phyloP scores from a whole-genome alignment of 2,113 vertebrate species.

The Cochlearius cochlearius region DNA sequence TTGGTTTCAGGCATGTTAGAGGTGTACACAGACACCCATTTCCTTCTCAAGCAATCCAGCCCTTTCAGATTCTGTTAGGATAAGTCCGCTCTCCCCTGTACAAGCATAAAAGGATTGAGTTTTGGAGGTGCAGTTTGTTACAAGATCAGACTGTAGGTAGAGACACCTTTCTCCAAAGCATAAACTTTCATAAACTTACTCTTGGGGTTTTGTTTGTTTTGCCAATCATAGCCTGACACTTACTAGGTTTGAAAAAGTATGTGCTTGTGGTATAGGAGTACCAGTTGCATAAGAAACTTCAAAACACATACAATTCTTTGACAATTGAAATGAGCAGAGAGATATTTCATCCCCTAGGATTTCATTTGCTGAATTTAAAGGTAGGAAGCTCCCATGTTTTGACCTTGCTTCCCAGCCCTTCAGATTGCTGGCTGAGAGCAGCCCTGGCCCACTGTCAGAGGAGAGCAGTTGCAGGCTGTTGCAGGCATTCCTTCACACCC shows the following conservation, averaged over 20 bases:
- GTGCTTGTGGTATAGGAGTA: neutral
- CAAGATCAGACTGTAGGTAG: neutral
- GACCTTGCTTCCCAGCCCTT: neutral
- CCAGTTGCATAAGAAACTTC: neutral
- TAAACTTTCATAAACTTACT: neutral
- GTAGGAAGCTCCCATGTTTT: neutral
- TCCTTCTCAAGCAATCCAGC: neutral
- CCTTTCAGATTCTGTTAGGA: neutral
- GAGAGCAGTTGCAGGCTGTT: neutral
- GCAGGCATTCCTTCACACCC: neutral
- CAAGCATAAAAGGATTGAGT: neutral
- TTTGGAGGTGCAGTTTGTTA: neutral
- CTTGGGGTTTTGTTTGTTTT: neutral
- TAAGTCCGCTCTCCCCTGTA: neutral
- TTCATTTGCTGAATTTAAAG: neutral
- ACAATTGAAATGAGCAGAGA: neutral
- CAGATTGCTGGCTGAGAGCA: neutral
- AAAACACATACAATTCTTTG: neutral
- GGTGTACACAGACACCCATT: fast-evolving
- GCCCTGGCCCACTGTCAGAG: neutral
- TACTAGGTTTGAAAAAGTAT: neutral
- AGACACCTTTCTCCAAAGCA: neutral
- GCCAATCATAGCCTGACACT: neutral
- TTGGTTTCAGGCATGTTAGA: neutral
- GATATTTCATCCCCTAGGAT: neutral